Evolutionary conservation across 1,140 invertebrate species (phyloP).

Genomic region (Lerema accius): DNA sequence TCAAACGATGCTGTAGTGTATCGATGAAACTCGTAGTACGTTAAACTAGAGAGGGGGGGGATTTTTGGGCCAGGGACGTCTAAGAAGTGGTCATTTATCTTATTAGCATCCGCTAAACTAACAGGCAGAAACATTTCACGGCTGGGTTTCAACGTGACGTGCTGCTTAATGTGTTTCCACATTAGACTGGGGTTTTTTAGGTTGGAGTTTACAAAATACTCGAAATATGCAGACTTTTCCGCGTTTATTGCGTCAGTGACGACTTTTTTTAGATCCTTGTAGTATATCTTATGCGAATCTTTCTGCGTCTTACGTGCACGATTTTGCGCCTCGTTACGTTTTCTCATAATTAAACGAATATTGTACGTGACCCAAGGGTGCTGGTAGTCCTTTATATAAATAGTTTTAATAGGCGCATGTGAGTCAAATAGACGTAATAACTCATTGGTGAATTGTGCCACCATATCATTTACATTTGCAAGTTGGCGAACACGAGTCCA

Average conservation of each 20-base stretch:
- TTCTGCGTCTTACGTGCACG: background rate
- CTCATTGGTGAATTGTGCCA: background rate
- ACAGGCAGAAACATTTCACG: background rate
- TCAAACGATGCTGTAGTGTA: background rate
- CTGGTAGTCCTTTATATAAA: background rate
- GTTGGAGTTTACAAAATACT: background rate
- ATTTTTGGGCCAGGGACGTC: background rate
- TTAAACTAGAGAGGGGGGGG: background rate
- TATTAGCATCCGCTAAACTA: background rate
- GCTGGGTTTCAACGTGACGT: background rate
- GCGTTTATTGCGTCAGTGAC: background rate
- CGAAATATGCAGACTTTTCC: background rate
- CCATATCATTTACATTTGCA: background rate
- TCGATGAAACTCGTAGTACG: background rate
- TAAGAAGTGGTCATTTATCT: background rate
- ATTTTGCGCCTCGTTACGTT: slow-evolving; percentile 1
- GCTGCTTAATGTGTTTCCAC: background rate
- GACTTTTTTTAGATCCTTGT: slow-evolving; percentile 2
- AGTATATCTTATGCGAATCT: slow-evolving; percentile 5
- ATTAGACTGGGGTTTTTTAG: background rate
- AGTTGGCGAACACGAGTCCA: background rate
- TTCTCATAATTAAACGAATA: slow-evolving; percentile 5
- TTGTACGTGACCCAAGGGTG: slow-evolving; percentile 23
- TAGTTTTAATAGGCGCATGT: slow-evolving; percentile 1
- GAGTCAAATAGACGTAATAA: background rate